Base-by-base conservation (phyloP, 2,888 invertebrate species). In the Thelaira solivaga region DNA sequence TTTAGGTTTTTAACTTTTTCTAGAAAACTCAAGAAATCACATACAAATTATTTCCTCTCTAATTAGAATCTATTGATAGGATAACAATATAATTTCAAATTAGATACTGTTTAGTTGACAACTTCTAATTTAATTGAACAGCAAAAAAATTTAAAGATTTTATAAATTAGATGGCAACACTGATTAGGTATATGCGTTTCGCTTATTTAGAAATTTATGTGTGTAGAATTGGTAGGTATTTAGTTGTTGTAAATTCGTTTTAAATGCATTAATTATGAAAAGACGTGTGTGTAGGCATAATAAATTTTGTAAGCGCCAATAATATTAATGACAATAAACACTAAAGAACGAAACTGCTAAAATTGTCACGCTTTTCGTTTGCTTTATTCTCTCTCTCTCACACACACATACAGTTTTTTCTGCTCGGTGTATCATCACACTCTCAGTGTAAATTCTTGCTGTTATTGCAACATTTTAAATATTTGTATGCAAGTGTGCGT, bases 251-350 rank as follows among this genome's bases (percentile, higher is more conserved):
- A n/a, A n/a, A n/a, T n/a, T n/a, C n/a, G 29, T 20, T 34, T 36
- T 41, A 18, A 57, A 67, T 43, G 43, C 24, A 34, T 36, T 49
- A 74, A 74, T 74, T 43, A 74, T 74, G 43, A 49, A 26, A 39
- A 61, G 47, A 31, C 76, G 49, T 57, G 62, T 34, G 49, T 57
- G 62, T 34, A 43, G 36, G n/a, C 34, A 49, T 36, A 68, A 73
- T 64, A 57, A 72, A 62, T 77, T n/a, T n/a, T 68, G 59, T 36
- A 72, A 67, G 59, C 36, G 36, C 51, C 26, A 75, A 31, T 74
- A 31, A 31, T 13, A 49, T 49, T n/a, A 41, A 16, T 13, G 53
- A 26, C 34, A 43, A 64, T 13, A 61, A 57, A 41, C 20, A 65
- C 39, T 39, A 39, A 20, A 73, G 20, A 16, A 57, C 61, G 29